Evolutionary conservation across 2,888 invertebrate species (phyloP), one percentile per base, ranked within the genome.

Genomic region (Pemphredon lugubris): DNA sequence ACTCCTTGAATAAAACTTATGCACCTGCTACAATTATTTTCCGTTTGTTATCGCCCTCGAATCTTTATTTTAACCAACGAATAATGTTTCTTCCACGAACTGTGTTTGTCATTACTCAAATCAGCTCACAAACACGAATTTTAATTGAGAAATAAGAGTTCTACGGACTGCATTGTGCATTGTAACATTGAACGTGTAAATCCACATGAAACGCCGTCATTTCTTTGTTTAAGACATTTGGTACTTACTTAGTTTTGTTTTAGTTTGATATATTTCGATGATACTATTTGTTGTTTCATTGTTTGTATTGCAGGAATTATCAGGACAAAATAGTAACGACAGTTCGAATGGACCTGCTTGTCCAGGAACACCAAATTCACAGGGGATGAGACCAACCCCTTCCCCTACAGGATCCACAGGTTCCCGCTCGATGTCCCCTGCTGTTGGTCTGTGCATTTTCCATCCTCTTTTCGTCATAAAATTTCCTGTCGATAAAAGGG

Each of bases 361-460:
- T 76, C 93, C 94, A 81, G 92, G 92, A 79, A 93, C 93, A 64
- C 94, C 94, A 83, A 94, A 94, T 91, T 93, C 94, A 79, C 94
- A 94, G 91, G 93, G 93, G 90, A 94, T 96, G 95, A 95, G 96
- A 91, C 97, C 97, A 83, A 96, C 96, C 89, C 97, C 97, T 85
- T 97, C 96, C 89, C 97, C 97, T 86, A 97, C 97, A 89, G 96
- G 97, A 90, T 96, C 96, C 87, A 96, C 96, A 88, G 96, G 96
- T 90, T 97, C 98, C 87, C 94, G 98, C 92, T 98, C 98, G 91
- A 97, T 98, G 96, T 98, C 98, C 91, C 98, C 98, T 88, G 97
- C 97, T 92, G 96, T 97, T 91, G 97, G 97, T 97, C 90, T 93
- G 96, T 93, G 78, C 45, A 59, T 61, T 63, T 64, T 54, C 20